A percentile compares a stretch with the other conserved stretches of the same genome.
phyloP scores from a whole-genome alignment of 2,888 invertebrate species.

The Drosophila eohydei region DNA sequence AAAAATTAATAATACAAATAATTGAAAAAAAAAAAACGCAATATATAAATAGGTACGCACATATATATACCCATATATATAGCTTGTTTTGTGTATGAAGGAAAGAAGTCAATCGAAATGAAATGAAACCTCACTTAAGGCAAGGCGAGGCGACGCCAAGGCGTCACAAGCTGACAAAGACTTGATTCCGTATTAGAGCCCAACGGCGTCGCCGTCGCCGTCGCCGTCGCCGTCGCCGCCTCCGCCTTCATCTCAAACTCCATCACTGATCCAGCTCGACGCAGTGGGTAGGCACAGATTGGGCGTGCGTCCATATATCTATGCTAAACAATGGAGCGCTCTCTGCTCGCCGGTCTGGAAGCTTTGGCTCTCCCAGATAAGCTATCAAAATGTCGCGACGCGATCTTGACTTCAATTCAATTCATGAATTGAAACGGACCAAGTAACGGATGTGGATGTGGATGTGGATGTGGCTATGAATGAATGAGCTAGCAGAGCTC shows the following conservation, averaged over 20 bases:
- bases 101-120: conserved; percentile 54
- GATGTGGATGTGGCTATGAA: conserved; percentile 33
- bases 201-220: neutral
- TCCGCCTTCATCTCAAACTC: neutral
- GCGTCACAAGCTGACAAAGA: conserved; percentile 70
- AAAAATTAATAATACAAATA: conserved; percentile 70
- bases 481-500: conserved; percentile 30
- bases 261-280: conserved; percentile 3
- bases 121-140: conserved; percentile 77
- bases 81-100: neutral
- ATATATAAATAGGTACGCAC: conserved; percentile 5
- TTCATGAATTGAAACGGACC: conserved; percentile 55
- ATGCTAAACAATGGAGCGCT: conserved; percentile 58
- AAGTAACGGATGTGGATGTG: conserved; percentile 70
- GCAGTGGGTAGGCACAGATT: conserved; percentile 42
- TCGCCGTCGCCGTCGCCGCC: neutral
- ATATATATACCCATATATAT: conserved; percentile 2
- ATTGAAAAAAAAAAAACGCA: conserved; percentile 28
- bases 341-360: conserved; percentile 7
- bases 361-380: conserved; percentile 55
- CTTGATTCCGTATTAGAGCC: conserved; percentile 15
- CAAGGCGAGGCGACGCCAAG: conserved; percentile 69
- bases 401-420: conserved; percentile 74
- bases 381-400: conserved; percentile 74
- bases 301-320: conserved; percentile 66